Conservation (phyloP, 1,140 invertebrate species). For the Venturia canescens region DNA sequence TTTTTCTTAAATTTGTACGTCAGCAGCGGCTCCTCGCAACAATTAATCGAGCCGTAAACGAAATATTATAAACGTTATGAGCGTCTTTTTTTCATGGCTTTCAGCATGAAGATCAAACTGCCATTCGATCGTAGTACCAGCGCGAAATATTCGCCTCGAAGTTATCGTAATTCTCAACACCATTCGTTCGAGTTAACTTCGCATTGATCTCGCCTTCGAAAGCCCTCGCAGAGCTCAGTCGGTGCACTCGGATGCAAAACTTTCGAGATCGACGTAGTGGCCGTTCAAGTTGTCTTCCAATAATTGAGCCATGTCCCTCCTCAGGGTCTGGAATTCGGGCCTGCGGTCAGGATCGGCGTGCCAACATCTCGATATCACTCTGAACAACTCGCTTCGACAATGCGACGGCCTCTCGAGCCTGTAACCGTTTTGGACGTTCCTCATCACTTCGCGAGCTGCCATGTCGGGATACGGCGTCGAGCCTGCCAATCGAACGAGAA, state of each 20-base stretch:
- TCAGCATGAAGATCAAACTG: slow-evolving; percentile 25
- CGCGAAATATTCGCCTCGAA: too few relatives aligned
- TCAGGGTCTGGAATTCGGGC: slow-evolving; percentile 84
- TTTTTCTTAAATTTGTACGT: slow-evolving; percentile 43
- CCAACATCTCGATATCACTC: slow-evolving; percentile 87
- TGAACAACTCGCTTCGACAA: slow-evolving; percentile 85
- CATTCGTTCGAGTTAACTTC: too few relatives aligned
- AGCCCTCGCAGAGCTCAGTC: slow-evolving; percentile 70
- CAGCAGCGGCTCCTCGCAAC: slow-evolving; percentile 34
- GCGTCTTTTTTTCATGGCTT: slow-evolving; percentile 41
- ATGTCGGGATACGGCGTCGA: slow-evolving; percentile 90
- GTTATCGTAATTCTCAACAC: neutral
- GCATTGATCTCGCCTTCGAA: too few relatives aligned
- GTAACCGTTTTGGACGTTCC: slow-evolving; percentile 85
- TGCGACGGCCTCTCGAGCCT: slow-evolving; percentile 86
- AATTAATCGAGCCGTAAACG: neutral
- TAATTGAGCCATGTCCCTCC: slow-evolving; percentile 82
- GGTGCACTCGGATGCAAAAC: slow-evolving; percentile 84
- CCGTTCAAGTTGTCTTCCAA: slow-evolving; percentile 84
- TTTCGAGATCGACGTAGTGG: slow-evolving; percentile 87
- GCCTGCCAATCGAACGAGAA: slow-evolving; percentile 74
- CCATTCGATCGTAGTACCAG: slow-evolving; percentile 29
- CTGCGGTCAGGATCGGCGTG: slow-evolving; percentile 84
- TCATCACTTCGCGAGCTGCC: slow-evolving; percentile 87
- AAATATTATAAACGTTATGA: slow-evolving; percentile 21